A percentile compares a stretch with the other conserved stretches of the same genome.
These are phyloP conservation scores for Odocoileus virginianus DNA, from an alignment of 2,113 vertebrate genomes.

Conservation along the genomic window DNA sequence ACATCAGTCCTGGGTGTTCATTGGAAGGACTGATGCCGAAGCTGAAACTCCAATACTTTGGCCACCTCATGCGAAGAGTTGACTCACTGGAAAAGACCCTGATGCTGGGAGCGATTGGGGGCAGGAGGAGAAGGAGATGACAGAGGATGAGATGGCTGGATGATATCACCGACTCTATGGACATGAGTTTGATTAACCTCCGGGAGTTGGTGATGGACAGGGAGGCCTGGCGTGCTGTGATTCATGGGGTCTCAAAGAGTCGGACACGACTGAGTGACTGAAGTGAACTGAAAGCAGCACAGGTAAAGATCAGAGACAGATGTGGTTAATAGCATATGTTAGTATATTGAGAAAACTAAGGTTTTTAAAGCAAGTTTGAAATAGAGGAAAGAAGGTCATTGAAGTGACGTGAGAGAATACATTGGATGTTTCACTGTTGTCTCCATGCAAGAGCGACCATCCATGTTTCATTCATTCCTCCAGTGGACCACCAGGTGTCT, in stretches of 20 bases:
- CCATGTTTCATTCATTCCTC: background rate
- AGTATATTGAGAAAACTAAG: background rate
- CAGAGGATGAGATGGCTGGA: background rate
- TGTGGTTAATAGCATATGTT: background rate
- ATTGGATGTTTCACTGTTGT: background rate
- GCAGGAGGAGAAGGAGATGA: background rate
- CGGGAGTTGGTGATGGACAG: background rate
- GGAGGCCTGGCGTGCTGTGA: background rate
- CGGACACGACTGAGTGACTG: background rate
- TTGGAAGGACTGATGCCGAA: background rate
- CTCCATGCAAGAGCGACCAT: background rate
- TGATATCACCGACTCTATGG: accelerated
- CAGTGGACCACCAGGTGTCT: background rate
- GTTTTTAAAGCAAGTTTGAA: background rate
- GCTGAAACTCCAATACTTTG: background rate
- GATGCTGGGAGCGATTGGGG: background rate
- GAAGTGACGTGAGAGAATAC: background rate
- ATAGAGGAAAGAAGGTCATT: background rate
- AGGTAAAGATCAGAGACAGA: background rate
- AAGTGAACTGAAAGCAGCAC: background rate
- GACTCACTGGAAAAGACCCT: background rate
- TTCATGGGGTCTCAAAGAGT: background rate
- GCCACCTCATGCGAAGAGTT: background rate
- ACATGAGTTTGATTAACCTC: background rate
- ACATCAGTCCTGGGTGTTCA: background rate